phyloP scores from a whole-genome alignment of 1,140 invertebrate genomes.

The Stratiolaelaps scimitus region DNA sequence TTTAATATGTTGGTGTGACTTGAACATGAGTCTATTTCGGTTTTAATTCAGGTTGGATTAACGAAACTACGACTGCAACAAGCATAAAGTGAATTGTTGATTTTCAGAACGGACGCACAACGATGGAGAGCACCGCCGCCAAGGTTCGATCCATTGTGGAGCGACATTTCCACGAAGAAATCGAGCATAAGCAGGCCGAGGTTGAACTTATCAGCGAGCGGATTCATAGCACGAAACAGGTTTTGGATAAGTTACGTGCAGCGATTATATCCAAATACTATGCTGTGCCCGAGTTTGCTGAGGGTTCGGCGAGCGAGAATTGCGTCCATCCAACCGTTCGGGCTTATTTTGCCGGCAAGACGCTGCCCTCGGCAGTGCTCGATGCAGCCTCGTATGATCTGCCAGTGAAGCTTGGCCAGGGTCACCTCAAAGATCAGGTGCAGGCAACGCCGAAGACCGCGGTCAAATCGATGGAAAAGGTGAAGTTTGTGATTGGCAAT shows the following conservation, averaged over 20 bases:
- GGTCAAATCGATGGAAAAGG: constrained; percentile 36
- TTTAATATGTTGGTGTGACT: no score
- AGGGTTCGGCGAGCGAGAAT: constrained; percentile 31
- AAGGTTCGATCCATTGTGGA: constrained; percentile 42
- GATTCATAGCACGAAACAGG: constrained; percentile 49
- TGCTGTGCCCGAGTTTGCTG: constrained; percentile 36
- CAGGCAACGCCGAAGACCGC: constrained; percentile 29
- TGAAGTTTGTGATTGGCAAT: constrained; percentile 58
- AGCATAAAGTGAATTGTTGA: no score
- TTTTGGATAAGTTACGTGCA: constrained; percentile 53
- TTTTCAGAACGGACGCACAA: no score
- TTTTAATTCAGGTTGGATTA: no score
- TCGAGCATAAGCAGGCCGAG: constrained; percentile 40
- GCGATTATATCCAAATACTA: constrained; percentile 42
- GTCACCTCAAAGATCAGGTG: constrained; percentile 33
- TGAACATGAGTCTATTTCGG: no score
- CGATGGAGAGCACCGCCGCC: constrained; percentile 31
- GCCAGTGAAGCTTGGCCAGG: constrained; percentile 33
- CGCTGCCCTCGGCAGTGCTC: constrained; percentile 39
- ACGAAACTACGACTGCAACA: no score
- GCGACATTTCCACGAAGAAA: constrained; percentile 48
- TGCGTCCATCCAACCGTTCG: constrained; percentile 30
- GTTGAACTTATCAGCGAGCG: constrained; percentile 41
- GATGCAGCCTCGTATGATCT: constrained; percentile 39
- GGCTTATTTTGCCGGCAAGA: constrained; percentile 13